phyloP scores from a whole-genome alignment of 1,140 invertebrate species.

The Papilio dardanus region DNA sequence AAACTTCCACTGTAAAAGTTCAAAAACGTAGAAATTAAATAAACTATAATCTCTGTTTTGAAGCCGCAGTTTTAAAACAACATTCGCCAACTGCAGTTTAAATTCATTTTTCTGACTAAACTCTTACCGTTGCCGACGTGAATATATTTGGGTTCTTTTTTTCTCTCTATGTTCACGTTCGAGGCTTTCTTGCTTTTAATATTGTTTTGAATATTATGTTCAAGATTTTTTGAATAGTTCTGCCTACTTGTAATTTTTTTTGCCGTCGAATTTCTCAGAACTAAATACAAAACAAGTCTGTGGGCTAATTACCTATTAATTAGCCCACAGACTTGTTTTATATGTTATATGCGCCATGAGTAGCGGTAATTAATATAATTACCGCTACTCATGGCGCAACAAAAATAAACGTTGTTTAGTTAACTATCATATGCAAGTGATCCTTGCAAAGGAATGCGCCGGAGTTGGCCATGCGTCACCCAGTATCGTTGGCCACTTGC shows the following conservation, averaged over 20 bases:
- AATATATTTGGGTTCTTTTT: slow-evolving; percentile 24
- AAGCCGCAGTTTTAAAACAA: slow-evolving; percentile 35
- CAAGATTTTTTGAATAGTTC: not conserved
- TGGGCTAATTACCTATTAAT: too few relatives aligned
- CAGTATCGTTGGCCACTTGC: slow-evolving; percentile 58
- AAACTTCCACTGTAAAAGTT: slow-evolving; percentile 50
- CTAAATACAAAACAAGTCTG: too few relatives aligned
- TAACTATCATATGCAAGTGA: slow-evolving; percentile 9
- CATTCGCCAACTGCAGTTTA: slow-evolving; percentile 33
- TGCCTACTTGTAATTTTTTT: not conserved
- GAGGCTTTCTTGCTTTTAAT: not conserved
- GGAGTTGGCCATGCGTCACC: slow-evolving; percentile 48
- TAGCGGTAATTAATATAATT: not conserved
- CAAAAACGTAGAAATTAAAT: slow-evolving; percentile 29
- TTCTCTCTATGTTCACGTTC: not conserved
- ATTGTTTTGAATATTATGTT: not conserved
- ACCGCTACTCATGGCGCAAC: not conserved
- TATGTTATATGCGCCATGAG: not conserved
- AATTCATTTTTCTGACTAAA: slow-evolving; percentile 37
- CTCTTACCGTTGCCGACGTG: slow-evolving; percentile 25
- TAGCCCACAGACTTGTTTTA: too few relatives aligned
- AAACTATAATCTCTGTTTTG: slow-evolving; percentile 36
- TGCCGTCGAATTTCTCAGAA: too few relatives aligned
- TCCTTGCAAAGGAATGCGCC: slow-evolving; percentile 10
- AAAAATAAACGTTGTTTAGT: not conserved